These are phyloP conservation scores for Condylura cristata DNA, from an alignment of 2,113 vertebrate genomes.

Conservation along the genomic window DNA sequence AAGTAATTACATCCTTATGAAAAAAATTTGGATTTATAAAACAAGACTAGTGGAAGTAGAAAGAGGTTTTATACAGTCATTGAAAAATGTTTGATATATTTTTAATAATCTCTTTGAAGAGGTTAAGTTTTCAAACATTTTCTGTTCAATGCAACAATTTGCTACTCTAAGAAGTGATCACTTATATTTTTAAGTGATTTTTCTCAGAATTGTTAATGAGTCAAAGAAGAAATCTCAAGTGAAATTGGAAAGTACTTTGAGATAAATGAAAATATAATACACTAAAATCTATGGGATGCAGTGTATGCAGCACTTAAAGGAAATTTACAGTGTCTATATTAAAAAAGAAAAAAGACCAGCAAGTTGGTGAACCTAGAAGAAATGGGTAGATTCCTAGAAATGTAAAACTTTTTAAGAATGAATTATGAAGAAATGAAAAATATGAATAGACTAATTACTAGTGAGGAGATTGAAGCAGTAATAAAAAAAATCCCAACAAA, in stretches of 20 bases:
- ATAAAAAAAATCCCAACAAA: too few species aligned
- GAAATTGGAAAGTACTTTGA: neutral
- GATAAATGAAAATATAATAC: conserved; percentile 5
- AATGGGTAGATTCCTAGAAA: neutral
- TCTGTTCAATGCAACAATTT: neutral
- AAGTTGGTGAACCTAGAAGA: neutral
- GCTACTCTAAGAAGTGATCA: neutral
- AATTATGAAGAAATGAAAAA: neutral
- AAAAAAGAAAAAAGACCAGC: neutral
- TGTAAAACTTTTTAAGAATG: neutral
- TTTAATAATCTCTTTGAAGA: neutral
- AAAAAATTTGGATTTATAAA: neutral
- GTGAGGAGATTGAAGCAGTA: too few species aligned
- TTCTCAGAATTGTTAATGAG: too few species aligned
- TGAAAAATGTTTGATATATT: neutral
- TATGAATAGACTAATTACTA: neutral
- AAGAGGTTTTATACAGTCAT: conserved; percentile 11
- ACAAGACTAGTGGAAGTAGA: neutral
- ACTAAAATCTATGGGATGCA: neutral
- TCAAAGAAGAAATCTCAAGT: neutral
- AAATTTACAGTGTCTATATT: neutral
- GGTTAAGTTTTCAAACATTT: conserved; percentile 26
- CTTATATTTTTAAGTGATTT: neutral
- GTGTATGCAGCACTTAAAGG: neutral
- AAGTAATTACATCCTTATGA: neutral